Base-by-base conservation (phyloP, 2,797 vertebrate species). In the Myotis myotis region DNA sequence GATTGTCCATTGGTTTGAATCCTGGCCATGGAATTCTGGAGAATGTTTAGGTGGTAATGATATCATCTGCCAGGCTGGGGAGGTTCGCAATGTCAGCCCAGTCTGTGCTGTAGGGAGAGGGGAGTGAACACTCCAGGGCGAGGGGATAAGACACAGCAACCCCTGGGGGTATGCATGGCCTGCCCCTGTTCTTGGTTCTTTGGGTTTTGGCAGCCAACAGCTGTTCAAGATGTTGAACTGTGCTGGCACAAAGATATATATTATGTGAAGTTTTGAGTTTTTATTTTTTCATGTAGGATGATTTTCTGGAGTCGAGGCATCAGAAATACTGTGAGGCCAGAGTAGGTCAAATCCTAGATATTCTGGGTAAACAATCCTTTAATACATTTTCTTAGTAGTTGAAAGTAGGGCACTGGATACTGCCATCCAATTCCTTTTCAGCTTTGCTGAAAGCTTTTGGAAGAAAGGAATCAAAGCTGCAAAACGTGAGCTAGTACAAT, bases 341-440 rank as follows among this genome's bases (percentile, higher is more conserved):
- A 80, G 66, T 47, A 68, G 72, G 74, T 92, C 82, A 86, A 19
- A 22, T 30, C 60, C 23, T 91, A 28, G 23, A 5, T 87, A 51
- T 87, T 76, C 76, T 72, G 36, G 22, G 19, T 83, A 80, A 41
- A 86, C 0, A 15, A 62, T 38, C 19, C 15, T 66, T 55, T 82
- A 60, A 78, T 78, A 72, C 2, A 5, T 96, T 87, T 85, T 95
- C 60, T 75, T 76, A 36, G 33, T 12, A 70, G 87, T 95, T 88
- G n/a, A 80, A 86, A 96, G 33, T 51, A 75, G 60, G 33, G 4
- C 55, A 68, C 3, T 68, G 71, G 88, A 72, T 20, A 23, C 25
- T 84, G 53, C 30, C n/a, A 13, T 38, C 5, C 1, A 20, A 6
- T 92, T 94, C 11, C 8, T 87, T 74, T 83, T 79, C 36, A 53